These are phyloP conservation scores for Scatophagus argus DNA, from an alignment of 2,113 vertebrate genomes.

Conservation along the genomic window DNA sequence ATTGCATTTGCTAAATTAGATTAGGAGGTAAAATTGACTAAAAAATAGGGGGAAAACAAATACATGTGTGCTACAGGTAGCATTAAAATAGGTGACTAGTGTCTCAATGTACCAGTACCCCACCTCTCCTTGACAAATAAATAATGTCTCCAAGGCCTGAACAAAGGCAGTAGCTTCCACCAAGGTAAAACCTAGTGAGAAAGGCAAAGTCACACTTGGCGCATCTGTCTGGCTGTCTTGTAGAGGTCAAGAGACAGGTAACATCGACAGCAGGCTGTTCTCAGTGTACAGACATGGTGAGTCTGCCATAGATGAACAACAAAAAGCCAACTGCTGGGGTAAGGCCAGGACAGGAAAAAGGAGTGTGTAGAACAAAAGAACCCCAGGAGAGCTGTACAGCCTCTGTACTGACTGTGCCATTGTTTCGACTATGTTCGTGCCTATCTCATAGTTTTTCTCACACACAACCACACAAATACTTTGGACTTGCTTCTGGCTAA, in stretches of 20 bases:
- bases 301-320: conserved; percentile 14
- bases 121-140: neutral
- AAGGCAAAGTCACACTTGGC: conserved; percentile 24
- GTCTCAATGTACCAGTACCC: neutral
- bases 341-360: conserved; percentile 35
- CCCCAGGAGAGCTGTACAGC: conserved; percentile 33
- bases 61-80: neutral
- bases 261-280: conserved; percentile 3
- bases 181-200: conserved; percentile 3
- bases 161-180: neutral
- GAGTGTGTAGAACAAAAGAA: conserved; percentile 40
- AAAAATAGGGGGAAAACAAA: neutral
- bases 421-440: conserved; percentile 35
- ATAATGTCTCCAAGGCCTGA: neutral
- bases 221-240: conserved; percentile 18
- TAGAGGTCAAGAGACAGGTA: conserved; percentile 22
- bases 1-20: neutral
- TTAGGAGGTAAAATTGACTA: neutral
- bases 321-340: conserved; percentile 10
- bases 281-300: neutral
- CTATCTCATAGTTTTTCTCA: conserved; percentile 23
- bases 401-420: conserved; percentile 36
- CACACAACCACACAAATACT: conserved; percentile 14
- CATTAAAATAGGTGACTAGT: neutral
- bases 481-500: conserved; percentile 19